Conservation (phyloP, 2,888 invertebrate genomes). For the Dermolepida albohirtum region DNA sequence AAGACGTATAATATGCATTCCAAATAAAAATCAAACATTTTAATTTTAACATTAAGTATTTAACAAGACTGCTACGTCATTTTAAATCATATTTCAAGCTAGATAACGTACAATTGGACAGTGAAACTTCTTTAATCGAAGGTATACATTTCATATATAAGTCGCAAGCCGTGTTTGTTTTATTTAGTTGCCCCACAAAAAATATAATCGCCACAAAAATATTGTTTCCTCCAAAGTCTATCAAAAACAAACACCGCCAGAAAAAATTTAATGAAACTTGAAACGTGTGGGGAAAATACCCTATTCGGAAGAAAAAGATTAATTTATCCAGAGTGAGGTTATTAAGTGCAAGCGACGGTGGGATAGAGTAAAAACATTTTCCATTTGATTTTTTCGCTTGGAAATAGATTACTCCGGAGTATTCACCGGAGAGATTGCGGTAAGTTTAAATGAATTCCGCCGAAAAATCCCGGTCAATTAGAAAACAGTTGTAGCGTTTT, state of each 20-base stretch:
- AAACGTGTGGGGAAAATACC: conserved; percentile 6
- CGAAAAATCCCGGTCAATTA: conserved; percentile 13
- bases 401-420: conserved; percentile 1
- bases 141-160: too few relatives aligned
- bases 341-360: conserved; percentile 9
- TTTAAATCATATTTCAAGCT: too few relatives aligned
- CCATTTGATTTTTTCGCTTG: background rate
- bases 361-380: conserved; percentile 14
- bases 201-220: background rate
- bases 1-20: too few relatives aligned
- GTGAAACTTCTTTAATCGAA: too few relatives aligned
- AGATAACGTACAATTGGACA: too few relatives aligned
- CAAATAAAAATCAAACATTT: too few relatives aligned
- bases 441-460: conserved; percentile 4
- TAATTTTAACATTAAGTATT: too few relatives aligned
- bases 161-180: too few relatives aligned
- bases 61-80: too few relatives aligned
- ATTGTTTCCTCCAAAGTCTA: background rate
- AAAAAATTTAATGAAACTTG: conserved; percentile 9
- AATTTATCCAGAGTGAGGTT: conserved; percentile 15
- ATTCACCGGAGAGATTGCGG: conserved; percentile 13
- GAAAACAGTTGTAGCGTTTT: conserved; percentile 15
- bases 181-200: too few relatives aligned
- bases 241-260: background rate
- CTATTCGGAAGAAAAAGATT: background rate